These are phyloP conservation scores for Lutjanus campechanus DNA, from an alignment of 2,797 vertebrate genomes.

Conservation along the genomic window DNA sequence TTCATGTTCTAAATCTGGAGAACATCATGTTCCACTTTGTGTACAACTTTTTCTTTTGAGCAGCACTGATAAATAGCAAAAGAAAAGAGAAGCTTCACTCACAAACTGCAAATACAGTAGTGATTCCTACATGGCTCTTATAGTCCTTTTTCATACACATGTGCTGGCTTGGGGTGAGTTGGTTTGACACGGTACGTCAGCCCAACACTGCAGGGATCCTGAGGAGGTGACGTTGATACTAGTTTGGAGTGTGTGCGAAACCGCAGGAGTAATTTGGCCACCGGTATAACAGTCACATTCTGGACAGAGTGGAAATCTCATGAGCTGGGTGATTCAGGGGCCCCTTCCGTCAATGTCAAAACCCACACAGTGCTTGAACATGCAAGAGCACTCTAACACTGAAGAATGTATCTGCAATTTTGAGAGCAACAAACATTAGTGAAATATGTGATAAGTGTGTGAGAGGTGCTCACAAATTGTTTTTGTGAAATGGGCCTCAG, in stretches of 20 bases:
- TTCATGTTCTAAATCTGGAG: neutral
- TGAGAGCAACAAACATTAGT: too few species aligned
- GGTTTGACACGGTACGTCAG: too few species aligned
- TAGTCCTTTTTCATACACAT: too few species aligned
- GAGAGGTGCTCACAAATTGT: neutral
- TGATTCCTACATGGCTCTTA: too few species aligned
- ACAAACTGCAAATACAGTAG: too few species aligned
- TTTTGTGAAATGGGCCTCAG: neutral
- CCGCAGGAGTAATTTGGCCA: neutral
- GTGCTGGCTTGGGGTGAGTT: too few species aligned
- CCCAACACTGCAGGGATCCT: neutral
- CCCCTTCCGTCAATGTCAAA: neutral
- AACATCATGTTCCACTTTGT: conserved; percentile 2
- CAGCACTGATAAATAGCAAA: too few species aligned
- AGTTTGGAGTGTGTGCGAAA: neutral
- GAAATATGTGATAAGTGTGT: neutral
- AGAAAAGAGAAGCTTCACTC: too few species aligned
- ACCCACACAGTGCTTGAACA: too few species aligned
- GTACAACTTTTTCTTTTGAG: neutral
- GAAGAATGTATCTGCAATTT: too few species aligned
- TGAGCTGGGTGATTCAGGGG: too few species aligned
- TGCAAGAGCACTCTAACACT: too few species aligned
- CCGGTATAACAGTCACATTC: neutral
- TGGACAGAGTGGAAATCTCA: neutral
- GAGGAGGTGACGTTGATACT: neutral